Base-by-base conservation (phyloP, 2,797 vertebrate species). In the Diplodus sargus region DNA sequence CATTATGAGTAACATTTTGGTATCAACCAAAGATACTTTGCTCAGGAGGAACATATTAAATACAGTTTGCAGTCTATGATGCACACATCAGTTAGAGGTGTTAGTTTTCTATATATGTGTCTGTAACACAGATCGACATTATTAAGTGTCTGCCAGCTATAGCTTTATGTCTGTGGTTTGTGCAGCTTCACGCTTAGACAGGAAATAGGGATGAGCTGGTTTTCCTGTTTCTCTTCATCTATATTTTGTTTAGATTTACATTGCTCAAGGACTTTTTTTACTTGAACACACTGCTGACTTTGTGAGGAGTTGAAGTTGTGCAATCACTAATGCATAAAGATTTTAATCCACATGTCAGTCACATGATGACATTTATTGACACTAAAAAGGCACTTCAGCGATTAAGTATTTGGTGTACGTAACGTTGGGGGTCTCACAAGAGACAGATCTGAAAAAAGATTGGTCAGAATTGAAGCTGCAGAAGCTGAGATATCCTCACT, bases 141-240 rank as follows among this genome's bases (percentile, higher is more conserved):
- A 88, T 83, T 84, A 85, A 79, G 83, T 75, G 72, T 56, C 73
- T 89, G 81, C 52, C 76, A 78, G 78, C 77, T 72, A 71, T 74
- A 76, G 67, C 69, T 86, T 82, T 78, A 79, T 76, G 85, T 86
- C 72, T 94, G 93, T 87, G 93, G 93, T 95, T 93, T 90, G 69
- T 83, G 87, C 88, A 86, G 87, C 85, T 92, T 92, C 85, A 63
- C 89, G 87, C 92, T 92, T 85, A 70, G 51, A 93, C 93, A 94
- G 94, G 94, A 94, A 95, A 93, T 91, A 94, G 91, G 93, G 90
- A 94, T 91, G 80, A 91, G 90, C 85, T 88, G 81, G 83, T 94
- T 94, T 90, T 95, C 92, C 93, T 94, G 91, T 94, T 87, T 81
- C 85, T 92, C 80, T 86, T 87, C 70, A 87, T 89, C 54, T 89